phyloP scores from a whole-genome alignment of 1,140 invertebrate species.

The Lasioglossum baleicum region DNA sequence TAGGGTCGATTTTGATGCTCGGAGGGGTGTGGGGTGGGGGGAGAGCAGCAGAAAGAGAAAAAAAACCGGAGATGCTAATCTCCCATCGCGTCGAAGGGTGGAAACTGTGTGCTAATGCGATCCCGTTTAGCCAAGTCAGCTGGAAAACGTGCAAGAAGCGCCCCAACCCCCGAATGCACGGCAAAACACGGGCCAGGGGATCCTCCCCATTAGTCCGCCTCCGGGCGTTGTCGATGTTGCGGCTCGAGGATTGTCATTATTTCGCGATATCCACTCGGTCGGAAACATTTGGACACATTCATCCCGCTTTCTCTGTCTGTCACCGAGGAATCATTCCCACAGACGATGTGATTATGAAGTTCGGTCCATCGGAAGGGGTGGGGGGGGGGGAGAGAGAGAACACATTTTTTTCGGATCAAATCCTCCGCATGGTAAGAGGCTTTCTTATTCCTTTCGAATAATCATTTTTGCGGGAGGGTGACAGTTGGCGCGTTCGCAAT shows the following conservation, averaged over 20 bases:
- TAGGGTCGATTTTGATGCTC: constrained; percentile 26
- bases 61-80: constrained; percentile 77
- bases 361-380: neutral
- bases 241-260: constrained; percentile 75
- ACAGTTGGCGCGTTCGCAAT: neutral
- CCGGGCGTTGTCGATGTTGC: constrained; percentile 70
- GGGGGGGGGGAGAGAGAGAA: constrained; percentile 2
- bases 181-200: constrained; percentile 67
- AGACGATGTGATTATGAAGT: constrained; percentile 45
- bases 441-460: neutral
- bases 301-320: constrained; percentile 24
- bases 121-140: constrained; percentile 80
- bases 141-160: constrained; percentile 74
- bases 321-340: constrained; percentile 54
- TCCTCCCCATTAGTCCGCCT: constrained; percentile 76
- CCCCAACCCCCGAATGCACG: constrained; percentile 25
- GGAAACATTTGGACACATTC: constrained; percentile 78
- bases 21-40: neutral
- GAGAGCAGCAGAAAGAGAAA: constrained; percentile 56
- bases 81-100: constrained; percentile 71
- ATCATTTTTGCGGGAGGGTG: neutral
- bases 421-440: constrained; percentile 23
- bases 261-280: constrained; percentile 74
- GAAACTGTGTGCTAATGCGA: constrained; percentile 79
- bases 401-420: constrained; percentile 3